Evolutionary conservation across 2,888 invertebrate genomes (phyloP).

Genomic region (Tupiocoris notatus): DNA sequence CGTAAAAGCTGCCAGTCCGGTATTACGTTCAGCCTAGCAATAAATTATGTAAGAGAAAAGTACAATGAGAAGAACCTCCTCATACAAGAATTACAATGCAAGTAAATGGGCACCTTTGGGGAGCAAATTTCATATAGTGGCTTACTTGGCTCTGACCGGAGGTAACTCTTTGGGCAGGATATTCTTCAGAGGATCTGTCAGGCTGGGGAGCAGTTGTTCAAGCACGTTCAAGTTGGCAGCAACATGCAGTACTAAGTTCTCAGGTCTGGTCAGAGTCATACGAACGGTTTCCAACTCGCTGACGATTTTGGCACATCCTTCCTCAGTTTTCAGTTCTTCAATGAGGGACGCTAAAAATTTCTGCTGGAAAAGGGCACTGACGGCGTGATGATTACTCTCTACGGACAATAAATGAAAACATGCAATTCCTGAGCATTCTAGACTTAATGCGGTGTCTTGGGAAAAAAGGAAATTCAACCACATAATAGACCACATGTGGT

Average conservation of each 20-base stretch:
- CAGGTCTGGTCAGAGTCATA: constrained; percentile 60
- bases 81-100: too few species aligned
- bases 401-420: constrained; percentile 43
- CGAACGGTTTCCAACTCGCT: constrained; percentile 64
- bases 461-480: too few species aligned
- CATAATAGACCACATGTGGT: too few species aligned
- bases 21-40: constrained; percentile 56
- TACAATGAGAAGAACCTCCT: neutral
- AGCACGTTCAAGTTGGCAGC: constrained; percentile 69
- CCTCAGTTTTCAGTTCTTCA: constrained; percentile 59
- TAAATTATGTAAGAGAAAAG: neutral
- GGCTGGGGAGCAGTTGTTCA: constrained; percentile 54
- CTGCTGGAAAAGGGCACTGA: constrained; percentile 72
- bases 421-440: neutral
- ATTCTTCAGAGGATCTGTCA: constrained; percentile 60
- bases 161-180: constrained; percentile 53
- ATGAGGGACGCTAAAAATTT: constrained; percentile 69
- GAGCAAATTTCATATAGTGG: neutral
- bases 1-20: constrained; percentile 57
- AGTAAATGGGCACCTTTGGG: too few species aligned
- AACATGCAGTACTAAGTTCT: constrained; percentile 69
- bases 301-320: constrained; percentile 56
- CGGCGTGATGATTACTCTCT: constrained; percentile 71
- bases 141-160: constrained; percentile 53
- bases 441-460: neutral